Percentiles rank a stretch among this genome's conserved stretches.
phyloP scores from a whole-genome alignment of 2,888 invertebrate species.

The Unio delphinus region DNA sequence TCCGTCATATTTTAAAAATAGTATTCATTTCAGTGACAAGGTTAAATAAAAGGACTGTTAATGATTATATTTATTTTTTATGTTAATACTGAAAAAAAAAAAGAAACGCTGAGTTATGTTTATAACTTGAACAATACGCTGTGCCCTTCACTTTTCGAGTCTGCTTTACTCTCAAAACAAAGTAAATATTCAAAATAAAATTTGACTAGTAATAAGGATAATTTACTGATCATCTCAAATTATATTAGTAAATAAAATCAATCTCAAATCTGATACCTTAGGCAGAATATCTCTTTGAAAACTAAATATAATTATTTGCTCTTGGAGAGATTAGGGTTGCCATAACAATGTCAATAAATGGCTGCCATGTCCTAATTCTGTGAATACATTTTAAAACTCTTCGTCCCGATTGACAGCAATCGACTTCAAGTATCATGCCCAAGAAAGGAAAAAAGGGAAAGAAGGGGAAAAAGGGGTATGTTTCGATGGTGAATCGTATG shows the following conservation, averaged over 20 bases:
- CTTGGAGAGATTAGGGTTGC: slow-evolving; percentile 8
- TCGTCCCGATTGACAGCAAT: not conserved
- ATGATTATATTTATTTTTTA: too few relatives aligned
- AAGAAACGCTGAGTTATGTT: not conserved
- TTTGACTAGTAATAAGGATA: too few relatives aligned
- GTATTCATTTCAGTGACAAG: too few relatives aligned
- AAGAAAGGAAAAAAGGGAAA: slow-evolving; percentile 64
- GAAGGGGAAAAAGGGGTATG: slow-evolving; percentile 65
- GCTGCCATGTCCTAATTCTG: slow-evolving; percentile 19
- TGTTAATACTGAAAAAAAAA: not conserved
- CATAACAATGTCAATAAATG: slow-evolving; percentile 36
- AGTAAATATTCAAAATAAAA: too few relatives aligned
- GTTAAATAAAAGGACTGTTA: too few relatives aligned
- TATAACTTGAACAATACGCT: not conserved
- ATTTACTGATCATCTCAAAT: too few relatives aligned
- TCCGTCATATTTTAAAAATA: too few relatives aligned
- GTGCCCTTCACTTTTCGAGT: not conserved
- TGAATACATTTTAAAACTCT: not conserved
- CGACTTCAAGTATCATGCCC: slow-evolving; percentile 49
- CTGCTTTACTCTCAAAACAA: too few relatives aligned
- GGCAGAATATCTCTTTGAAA: too few relatives aligned
- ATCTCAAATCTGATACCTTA: too few relatives aligned
- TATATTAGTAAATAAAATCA: too few relatives aligned
- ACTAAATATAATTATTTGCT: too few relatives aligned
- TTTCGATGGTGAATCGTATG: not conserved